Percentiles rank a stretch among this genome's conserved stretches.
These are phyloP conservation scores for Lycaon pictus DNA, from an alignment of 2,113 vertebrate species.

Conservation along the genomic window DNA sequence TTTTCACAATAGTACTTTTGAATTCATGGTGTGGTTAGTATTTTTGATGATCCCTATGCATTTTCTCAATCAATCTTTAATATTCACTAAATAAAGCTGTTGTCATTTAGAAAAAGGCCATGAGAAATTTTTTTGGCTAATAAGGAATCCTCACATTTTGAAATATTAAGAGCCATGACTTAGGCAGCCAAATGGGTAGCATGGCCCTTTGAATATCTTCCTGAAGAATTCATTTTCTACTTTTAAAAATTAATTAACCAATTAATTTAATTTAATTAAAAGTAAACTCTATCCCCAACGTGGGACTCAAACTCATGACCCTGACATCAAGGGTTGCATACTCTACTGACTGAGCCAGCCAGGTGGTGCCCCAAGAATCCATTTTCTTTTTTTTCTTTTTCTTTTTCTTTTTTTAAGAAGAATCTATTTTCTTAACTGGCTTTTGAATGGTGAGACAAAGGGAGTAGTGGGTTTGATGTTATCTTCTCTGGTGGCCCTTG, in stretches of 20 bases:
- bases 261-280: background rate
- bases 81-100: background rate
- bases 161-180: background rate
- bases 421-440: background rate
- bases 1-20: background rate
- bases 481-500: background rate
- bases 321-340: background rate
- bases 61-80: background rate
- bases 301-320: background rate
- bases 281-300: background rate
- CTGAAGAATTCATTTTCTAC: background rate
- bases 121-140: background rate
- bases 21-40: background rate
- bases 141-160: background rate
- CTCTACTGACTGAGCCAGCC: background rate
- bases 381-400: background rate
- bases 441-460: background rate
- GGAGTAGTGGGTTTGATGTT: background rate
- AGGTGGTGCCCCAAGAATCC: background rate
- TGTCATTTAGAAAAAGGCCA: background rate
- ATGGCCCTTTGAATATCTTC: background rate
- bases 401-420: no score
- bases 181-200: background rate
- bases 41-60: background rate
- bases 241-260: background rate